A percentile compares a stretch with the other conserved stretches of the same genome.
Conservation (phyloP, 2,888 invertebrate genomes). For the Steromphala cineraria region DNA sequence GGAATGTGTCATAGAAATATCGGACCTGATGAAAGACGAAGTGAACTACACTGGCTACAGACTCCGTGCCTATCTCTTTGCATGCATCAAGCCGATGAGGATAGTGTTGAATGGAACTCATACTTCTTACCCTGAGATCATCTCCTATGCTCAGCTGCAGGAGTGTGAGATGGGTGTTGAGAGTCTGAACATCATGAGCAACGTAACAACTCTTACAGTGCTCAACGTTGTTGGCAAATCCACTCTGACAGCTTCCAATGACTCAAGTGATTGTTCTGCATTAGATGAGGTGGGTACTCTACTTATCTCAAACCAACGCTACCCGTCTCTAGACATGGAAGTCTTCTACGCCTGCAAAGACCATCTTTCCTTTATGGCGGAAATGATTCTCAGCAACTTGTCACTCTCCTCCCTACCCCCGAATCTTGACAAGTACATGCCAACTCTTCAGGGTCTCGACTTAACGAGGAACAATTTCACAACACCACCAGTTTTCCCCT, state of each 20-base stretch:
- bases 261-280: background rate
- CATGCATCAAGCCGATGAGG: background rate
- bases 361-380: conserved; percentile 3
- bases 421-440: background rate
- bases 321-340: background rate
- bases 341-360: background rate
- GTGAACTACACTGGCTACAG: background rate
- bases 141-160: background rate
- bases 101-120: background rate
- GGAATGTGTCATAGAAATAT: background rate
- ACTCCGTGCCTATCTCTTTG: background rate
- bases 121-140: background rate
- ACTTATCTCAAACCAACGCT: background rate
- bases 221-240: background rate
- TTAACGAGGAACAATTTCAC: conserved; percentile 10
- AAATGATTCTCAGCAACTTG: background rate
- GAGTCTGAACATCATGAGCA: background rate
- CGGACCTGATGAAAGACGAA: background rate
- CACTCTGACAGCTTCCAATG: background rate
- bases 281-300: background rate
- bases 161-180: background rate
- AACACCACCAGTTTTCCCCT: conserved; percentile 3
- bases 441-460: background rate
- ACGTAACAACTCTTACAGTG: background rate
- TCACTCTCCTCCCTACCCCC: background rate